Percentiles rank a stretch among this genome's conserved stretches.
These are phyloP conservation scores for Rhipidura dahli DNA, from an alignment of 2,113 vertebrate genomes.

Conservation along the genomic window DNA sequence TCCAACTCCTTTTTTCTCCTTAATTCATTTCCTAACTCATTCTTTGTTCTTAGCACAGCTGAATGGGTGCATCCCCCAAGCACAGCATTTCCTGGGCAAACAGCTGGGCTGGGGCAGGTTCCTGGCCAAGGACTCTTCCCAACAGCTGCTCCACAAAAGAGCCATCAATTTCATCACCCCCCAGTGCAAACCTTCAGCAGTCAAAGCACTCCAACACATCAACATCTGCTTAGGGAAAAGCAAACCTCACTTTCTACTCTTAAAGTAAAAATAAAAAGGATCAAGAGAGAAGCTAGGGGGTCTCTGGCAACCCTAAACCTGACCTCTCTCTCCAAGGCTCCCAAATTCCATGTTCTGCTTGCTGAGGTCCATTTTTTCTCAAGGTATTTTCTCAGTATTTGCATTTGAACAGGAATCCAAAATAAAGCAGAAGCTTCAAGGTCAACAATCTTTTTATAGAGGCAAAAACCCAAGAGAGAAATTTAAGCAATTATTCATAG, in stretches of 20 bases:
- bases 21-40: background rate
- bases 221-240: background rate
- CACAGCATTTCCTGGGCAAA: background rate
- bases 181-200: background rate
- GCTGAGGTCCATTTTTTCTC: background rate
- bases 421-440: slow-evolving; percentile 41
- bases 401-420: slow-evolving; percentile 45
- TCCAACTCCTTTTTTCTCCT: background rate
- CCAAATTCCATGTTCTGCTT: background rate
- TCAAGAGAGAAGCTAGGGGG: background rate
- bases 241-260: background rate
- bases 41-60: background rate
- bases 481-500: slow-evolving; percentile 55
- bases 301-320: background rate
- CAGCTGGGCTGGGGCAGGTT: background rate
- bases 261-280: background rate
- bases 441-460: slow-evolving; percentile 50
- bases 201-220: background rate
- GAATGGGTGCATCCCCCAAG: background rate
- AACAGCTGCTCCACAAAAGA: background rate
- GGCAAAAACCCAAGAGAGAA: slow-evolving; percentile 35
- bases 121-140: background rate
- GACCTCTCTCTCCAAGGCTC: background rate
- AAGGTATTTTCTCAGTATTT: background rate
- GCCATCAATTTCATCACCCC: background rate